phyloP scores from a whole-genome alignment of 2,113 vertebrate genomes.

The Nyctibius bracteatus region DNA sequence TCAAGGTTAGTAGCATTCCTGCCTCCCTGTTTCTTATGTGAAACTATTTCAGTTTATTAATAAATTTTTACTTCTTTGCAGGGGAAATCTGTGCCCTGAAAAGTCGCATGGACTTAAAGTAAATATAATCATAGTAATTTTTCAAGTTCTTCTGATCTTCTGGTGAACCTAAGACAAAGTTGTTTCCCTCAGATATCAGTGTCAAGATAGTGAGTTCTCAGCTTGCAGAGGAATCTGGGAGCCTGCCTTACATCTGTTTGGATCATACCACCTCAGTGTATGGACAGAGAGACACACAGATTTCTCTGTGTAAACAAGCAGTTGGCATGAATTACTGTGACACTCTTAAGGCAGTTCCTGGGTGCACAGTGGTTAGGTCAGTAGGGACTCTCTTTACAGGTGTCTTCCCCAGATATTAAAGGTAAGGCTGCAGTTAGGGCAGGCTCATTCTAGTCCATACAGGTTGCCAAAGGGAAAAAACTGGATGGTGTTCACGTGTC shows the following conservation, averaged over 20 bases:
- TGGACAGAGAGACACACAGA: accelerated
- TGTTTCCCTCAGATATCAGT: not conserved
- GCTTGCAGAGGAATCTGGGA: not conserved
- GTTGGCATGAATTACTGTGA: not conserved
- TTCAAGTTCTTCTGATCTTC: not conserved
- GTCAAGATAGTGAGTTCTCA: not conserved
- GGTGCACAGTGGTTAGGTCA: not conserved
- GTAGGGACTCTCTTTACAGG: not conserved
- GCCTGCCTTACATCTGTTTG: not conserved
- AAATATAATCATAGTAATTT: not conserved
- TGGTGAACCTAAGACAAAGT: not conserved
- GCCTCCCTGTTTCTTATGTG: not conserved
- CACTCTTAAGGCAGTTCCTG: not conserved
- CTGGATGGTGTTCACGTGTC: not conserved
- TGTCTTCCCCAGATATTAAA: not conserved
- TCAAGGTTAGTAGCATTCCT: constrained; percentile 42
- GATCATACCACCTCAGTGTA: not conserved
- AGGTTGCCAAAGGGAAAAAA: not conserved
- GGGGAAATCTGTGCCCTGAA: constrained; percentile 38
- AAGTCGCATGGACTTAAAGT: constrained; percentile 24
- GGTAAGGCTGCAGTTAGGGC: not conserved
- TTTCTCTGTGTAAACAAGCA: not conserved
- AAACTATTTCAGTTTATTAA: constrained; percentile 30
- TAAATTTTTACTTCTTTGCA: constrained; percentile 59
- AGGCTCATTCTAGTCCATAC: not conserved